These are phyloP conservation scores for Mesembrinibis cayennensis DNA, from an alignment of 2,113 vertebrate genomes.

Conservation along the genomic window DNA sequence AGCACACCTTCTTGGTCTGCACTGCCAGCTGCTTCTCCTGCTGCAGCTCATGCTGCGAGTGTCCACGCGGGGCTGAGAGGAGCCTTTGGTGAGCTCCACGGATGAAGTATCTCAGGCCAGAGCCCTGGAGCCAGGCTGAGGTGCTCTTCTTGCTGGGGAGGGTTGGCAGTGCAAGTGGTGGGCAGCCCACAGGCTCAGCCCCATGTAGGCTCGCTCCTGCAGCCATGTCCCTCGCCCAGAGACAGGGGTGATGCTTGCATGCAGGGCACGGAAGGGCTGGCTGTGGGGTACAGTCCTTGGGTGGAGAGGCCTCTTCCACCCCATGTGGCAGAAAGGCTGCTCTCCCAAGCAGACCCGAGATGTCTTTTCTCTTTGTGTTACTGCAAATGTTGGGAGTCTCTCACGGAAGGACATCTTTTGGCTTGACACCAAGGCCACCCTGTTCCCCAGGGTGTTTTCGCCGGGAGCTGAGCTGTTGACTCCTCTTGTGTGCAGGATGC, in stretches of 20 bases:
- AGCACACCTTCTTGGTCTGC: background rate
- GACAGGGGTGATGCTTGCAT: background rate
- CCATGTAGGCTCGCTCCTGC: background rate
- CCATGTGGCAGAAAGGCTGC: background rate
- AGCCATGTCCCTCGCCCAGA: background rate
- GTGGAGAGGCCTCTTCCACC: background rate
- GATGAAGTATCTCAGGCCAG: rapidly evolving
- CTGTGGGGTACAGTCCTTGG: background rate
- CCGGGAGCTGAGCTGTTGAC: background rate
- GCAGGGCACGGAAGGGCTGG: background rate
- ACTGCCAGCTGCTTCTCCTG: background rate
- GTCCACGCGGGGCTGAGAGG: background rate
- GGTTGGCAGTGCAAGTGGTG: background rate
- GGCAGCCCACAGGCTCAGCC: background rate
- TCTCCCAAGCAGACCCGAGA: background rate
- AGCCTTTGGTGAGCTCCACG: background rate
- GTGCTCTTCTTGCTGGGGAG: background rate
- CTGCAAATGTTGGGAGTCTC: background rate
- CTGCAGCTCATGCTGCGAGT: background rate
- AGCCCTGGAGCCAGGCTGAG: background rate
- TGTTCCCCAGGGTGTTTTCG: background rate
- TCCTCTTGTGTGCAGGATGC: background rate
- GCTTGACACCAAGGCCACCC: background rate
- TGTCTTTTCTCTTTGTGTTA: background rate
- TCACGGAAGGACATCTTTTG: background rate